Conservation (phyloP, 1,140 invertebrate species). For the Apis florea region DNA sequence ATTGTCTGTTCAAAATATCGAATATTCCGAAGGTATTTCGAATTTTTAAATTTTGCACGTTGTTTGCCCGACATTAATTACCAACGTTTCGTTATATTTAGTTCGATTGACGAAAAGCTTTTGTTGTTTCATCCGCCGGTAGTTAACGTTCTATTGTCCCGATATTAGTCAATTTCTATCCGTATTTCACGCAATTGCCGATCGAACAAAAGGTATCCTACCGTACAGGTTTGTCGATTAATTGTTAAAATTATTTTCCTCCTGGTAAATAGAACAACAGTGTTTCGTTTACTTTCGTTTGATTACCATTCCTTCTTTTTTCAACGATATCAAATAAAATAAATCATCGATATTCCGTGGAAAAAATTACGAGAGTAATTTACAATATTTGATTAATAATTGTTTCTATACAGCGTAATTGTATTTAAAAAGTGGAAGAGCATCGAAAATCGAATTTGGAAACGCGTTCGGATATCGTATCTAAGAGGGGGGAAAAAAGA, state of each 20-base stretch:
- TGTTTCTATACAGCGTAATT: too few relatives aligned
- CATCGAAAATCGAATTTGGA: too few relatives aligned
- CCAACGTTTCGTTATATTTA: neutral
- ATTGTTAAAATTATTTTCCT: neutral
- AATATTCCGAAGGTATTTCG: neutral
- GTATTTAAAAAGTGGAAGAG: too few relatives aligned
- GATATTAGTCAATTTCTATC: neutral
- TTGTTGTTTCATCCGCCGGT: neutral
- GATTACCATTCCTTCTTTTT: too few relatives aligned
- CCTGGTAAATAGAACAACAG: neutral
- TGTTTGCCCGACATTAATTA: neutral
- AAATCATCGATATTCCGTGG: too few relatives aligned
- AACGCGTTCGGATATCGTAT: too few relatives aligned
- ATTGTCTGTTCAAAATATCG: too few relatives aligned
- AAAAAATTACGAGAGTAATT: too few relatives aligned
- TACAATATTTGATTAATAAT: too few relatives aligned
- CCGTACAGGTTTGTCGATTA: neutral
- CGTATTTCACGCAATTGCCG: neutral
- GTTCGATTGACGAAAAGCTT: neutral
- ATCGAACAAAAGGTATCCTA: neutral
- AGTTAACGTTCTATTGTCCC: neutral
- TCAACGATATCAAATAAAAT: too few relatives aligned
- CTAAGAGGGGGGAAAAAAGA: fast-evolving
- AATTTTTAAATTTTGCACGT: neutral
- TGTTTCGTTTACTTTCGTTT: neutral